Base-by-base conservation (phyloP, 37 sponge, comb jelly and placozoan species). In the Tethya wilhelma region DNA sequence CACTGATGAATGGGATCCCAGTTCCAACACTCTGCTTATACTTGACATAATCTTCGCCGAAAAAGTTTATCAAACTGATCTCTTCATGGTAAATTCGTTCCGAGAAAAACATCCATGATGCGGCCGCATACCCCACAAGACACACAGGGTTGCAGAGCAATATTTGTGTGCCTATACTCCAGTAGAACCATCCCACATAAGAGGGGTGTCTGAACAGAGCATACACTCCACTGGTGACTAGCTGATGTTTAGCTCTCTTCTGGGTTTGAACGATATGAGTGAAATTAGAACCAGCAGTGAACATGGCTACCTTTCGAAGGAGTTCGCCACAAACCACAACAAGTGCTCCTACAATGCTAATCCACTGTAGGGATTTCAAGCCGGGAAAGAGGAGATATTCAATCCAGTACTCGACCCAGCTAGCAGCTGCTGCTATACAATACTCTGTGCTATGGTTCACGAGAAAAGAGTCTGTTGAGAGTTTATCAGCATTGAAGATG, bases 161-260 rank as follows among this genome's bases (percentile, higher is more conserved):
- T 1, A 96, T 46, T 74, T 98, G 99, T 38, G 94, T 96, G 17
- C 96, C 99, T 38, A 96, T 78, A 67, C 96, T 96, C 99, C 99
- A 98, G 72, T 93, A 93, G 79, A 96, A 90, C 94, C 96, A 98
- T 9, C 99, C 99, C 20, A 93, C 88, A 68, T 98, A 98, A 25
- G 96, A 88, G 5, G 99, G 99, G 60, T 98, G 99, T 20, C 99
- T 73, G 39, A 88, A 93, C 49, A 79, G 22, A 25, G 74, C 28
- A 73, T 98, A 98, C 72, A 98, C 81, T 26, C 96, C 99, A 25
- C 28, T 25, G 0, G 90, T 93, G 3, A 98, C 94, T 17, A 98
- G 74, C 59, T 75, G 17, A 73, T 98, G 99, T 33, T 64, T 37
- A 22, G 26, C 38, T 17, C 86, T 70, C 67, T 96, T 95, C 17